Evolutionary conservation across 2,888 invertebrate genomes (phyloP).

Genomic region (Melanophora roralis): DNA sequence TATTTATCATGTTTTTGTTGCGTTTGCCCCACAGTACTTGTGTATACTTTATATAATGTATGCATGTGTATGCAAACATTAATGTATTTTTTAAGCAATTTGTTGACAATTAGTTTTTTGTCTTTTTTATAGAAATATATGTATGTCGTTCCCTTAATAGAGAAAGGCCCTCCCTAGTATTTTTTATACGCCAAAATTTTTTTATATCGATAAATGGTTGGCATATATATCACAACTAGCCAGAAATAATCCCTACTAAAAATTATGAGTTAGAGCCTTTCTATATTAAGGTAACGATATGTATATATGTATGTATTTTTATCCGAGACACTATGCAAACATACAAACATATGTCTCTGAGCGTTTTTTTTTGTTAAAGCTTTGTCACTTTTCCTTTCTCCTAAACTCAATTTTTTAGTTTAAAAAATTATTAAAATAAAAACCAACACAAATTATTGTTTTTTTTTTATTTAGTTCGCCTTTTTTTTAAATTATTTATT

Average conservation of each 20-base stretch:
- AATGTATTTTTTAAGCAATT: constrained; percentile 29
- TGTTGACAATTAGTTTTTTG: constrained; percentile 33
- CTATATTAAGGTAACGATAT: no score
- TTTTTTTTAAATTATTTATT: constrained; percentile 68
- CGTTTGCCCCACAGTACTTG: constrained; percentile 1
- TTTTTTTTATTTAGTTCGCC: constrained; percentile 61
- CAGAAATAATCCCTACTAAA: no score
- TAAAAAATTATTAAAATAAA: constrained; percentile 30
- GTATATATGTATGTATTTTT: no score
- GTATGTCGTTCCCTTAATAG: no score
- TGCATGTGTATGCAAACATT: neutral
- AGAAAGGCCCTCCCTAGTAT: no score
- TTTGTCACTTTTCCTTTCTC: neutral
- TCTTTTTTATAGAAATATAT: neutral
- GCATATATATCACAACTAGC: no score
- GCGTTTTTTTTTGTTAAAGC: neutral
- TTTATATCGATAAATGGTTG: no score
- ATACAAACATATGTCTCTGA: no score
- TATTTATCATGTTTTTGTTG: neutral
- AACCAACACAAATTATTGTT: constrained; percentile 9
- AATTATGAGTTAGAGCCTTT: no score
- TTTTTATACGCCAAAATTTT: no score
- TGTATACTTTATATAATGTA: neutral
- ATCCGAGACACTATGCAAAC: no score
- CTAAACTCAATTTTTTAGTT: neutral